Evolutionary conservation across 2,113 vertebrate species (phyloP).

Genomic region (Bothrops jararaca): DNA sequence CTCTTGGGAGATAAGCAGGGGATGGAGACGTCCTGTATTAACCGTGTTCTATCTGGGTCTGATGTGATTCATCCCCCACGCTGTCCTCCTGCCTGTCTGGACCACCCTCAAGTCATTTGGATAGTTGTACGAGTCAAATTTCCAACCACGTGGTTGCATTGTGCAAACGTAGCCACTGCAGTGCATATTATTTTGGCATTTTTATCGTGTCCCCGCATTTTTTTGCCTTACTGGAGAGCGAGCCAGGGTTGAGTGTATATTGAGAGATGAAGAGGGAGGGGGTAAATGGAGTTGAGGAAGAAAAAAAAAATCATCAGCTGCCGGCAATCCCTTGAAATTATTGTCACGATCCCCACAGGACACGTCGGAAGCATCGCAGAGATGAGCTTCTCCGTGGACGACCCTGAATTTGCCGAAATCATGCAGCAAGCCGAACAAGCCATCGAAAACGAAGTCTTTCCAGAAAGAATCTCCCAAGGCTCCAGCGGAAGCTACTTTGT

Average conservation of each 20-base stretch:
- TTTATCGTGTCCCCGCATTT: too few species aligned
- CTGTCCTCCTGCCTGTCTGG: not conserved
- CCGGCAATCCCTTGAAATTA: not conserved
- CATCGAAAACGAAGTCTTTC: conserved; percentile 84
- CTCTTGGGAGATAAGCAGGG: not conserved
- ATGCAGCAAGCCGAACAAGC: conserved; percentile 87
- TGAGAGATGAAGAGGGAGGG: not conserved
- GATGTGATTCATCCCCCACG: not conserved
- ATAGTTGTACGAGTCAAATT: not conserved
- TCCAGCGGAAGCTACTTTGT: conserved; percentile 98
- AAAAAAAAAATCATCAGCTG: too few species aligned
- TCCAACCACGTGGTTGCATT: not conserved
- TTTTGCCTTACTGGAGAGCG: not conserved
- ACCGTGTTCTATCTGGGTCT: not conserved
- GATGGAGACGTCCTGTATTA: not conserved
- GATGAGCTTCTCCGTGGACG: conserved; percentile 85
- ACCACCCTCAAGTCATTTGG: not conserved
- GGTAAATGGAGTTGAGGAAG: not conserved
- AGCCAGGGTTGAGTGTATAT: not conserved
- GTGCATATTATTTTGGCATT: not conserved
- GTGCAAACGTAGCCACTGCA: not conserved
- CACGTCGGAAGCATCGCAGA: conserved; percentile 71
- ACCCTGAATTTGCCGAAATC: conserved; percentile 89
- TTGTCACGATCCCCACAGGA: conserved; percentile 37
- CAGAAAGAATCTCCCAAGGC: conserved; percentile 93